These are phyloP conservation scores for Hemitrygon akajei DNA, from an alignment of 2,797 vertebrate genomes.

Conservation along the genomic window DNA sequence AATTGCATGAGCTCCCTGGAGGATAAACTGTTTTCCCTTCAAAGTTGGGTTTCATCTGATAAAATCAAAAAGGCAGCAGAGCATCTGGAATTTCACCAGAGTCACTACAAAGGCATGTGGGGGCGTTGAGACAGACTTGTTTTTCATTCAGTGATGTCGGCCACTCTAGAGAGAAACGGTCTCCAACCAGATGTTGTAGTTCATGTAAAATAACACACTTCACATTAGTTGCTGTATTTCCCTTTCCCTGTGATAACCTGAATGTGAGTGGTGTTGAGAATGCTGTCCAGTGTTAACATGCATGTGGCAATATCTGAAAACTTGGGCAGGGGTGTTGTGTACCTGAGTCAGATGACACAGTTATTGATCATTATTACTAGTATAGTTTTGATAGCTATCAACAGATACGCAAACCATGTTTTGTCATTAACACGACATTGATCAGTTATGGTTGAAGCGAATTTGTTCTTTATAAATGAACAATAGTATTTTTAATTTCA, in stretches of 20 bases:
- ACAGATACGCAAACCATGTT: neutral
- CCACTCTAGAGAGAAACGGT: neutral
- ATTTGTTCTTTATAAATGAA: neutral
- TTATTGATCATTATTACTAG: neutral
- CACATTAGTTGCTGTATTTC: neutral
- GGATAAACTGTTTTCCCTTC: neutral
- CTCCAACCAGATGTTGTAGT: neutral
- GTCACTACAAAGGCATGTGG: constrained; percentile 31
- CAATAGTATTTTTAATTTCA: neutral
- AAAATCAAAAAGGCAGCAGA: constrained; percentile 24
- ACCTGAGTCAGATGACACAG: neutral
- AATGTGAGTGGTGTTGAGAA: neutral
- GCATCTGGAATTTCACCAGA: constrained; percentile 10
- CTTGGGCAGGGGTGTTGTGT: neutral
- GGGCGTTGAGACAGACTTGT: constrained; percentile 10
- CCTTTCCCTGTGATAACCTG: neutral
- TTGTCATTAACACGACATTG: neutral
- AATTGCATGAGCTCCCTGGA: neutral
- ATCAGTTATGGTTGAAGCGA: neutral
- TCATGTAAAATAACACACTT: constrained; percentile 1
- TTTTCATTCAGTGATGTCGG: constrained; percentile 21
- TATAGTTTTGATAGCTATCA: neutral
- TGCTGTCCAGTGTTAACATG: neutral
- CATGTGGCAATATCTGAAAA: neutral
- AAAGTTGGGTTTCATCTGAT: constrained; percentile 24